Base-by-base conservation (phyloP, 2,113 vertebrate genomes). In the Xiphophorus maculatus region DNA sequence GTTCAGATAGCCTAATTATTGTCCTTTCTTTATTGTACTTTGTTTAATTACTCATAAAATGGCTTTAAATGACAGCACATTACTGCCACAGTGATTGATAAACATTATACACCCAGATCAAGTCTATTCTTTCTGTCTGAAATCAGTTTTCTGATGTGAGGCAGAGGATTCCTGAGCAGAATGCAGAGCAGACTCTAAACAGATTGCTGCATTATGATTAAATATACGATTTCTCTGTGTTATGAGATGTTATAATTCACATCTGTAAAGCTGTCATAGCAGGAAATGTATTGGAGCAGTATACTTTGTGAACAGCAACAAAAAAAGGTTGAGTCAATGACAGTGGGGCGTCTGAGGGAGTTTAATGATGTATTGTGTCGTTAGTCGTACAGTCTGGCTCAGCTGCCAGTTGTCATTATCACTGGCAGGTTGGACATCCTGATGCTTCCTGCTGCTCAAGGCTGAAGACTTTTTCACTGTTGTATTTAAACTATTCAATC, bases 301-400 rank as follows among this genome's bases (percentile, higher is more conserved):
- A 25, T 22, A 40, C 35, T 51, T 54, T 42, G 60, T 44, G 33
- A 29, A 58, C 60, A 42, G 66, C 33, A 51, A 9, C 8, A 69
- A 5, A 63, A 70, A 15, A 1, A 73, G 73, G 74, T 64, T 37
- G 76, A 72, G 74, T 70, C 30, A 66, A 67, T 75, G 66, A 71
- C 71, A 63, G 73, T 2, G 9, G 40, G 19, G 13, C 11, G 28
- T 77, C 15, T 27, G 83, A 67, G 42, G 33, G 68, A 73, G 42
- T 74, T 64, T 83, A 81, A 85, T 65, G 71, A 88, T 69, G 61
- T 69, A 42, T 79, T 51, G 30, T 75, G 63, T 64, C 42, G 32
- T 37, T 74, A 69, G 58, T 73, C 32, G 67, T 67, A 65, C 54
- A 80, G 77, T 48, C 19, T 60, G 44, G 76, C 68, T 82, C 58